Evolutionary conservation across 2,113 vertebrate species (phyloP).

Genomic region (Leptobrachium leishanense): DNA sequence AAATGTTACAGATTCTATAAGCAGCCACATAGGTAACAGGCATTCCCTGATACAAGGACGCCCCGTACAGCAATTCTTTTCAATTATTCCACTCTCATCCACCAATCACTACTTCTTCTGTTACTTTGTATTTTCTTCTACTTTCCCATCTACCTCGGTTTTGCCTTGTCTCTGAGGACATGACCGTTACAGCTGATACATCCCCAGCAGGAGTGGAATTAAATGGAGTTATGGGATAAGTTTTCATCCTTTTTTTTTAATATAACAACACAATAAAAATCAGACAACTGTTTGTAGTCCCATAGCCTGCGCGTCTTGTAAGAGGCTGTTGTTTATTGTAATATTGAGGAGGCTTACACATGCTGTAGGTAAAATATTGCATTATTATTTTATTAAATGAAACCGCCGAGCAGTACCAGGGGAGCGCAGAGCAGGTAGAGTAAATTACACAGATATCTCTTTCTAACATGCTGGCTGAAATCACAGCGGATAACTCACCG

Average conservation of each 20-base stretch:
- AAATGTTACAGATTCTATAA: too few relatives aligned
- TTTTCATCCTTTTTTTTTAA: conserved; percentile 41
- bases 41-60: background rate
- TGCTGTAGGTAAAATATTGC: conserved; percentile 48
- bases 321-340: conserved; percentile 45
- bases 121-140: background rate
- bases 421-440: conserved; percentile 41
- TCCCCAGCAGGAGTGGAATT: conserved; percentile 35
- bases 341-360: conserved; percentile 40
- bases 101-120: background rate
- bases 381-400: conserved; percentile 51
- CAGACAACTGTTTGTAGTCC: conserved; percentile 40
- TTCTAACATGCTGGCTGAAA: conserved; percentile 31
- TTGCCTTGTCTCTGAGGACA: conserved; percentile 12
- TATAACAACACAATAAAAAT: conserved; percentile 45
- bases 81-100: background rate
- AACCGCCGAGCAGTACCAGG: conserved; percentile 28
- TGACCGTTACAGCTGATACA: conserved; percentile 10
- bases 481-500: conserved; percentile 23
- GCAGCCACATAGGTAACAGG: too few relatives aligned
- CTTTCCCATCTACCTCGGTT: background rate
- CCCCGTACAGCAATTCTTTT: background rate
- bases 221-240: conserved; percentile 46
- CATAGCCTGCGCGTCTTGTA: conserved; percentile 24
- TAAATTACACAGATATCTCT: conserved; percentile 49